A percentile compares a stretch with the other conserved stretches of the same genome.
phyloP scores from a whole-genome alignment of 1,140 invertebrate genomes.

The Heliconius congener region DNA sequence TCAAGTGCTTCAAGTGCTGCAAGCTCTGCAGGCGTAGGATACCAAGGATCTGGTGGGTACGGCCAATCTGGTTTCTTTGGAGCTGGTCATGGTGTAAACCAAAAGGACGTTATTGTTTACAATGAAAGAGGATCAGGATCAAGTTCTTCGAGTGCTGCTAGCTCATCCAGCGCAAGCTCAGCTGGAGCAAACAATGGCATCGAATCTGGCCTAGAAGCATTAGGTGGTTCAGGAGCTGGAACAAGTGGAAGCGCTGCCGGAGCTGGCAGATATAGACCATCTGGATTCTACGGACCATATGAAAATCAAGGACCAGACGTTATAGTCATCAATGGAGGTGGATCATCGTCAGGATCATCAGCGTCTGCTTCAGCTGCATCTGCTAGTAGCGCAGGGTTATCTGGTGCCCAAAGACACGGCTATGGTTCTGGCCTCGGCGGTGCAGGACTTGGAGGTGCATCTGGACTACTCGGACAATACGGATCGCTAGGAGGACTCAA shows the following conservation, averaged over 20 bases:
- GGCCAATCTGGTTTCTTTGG: neutral
- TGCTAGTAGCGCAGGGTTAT: conserved; percentile 10
- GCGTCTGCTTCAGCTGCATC: conserved; percentile 6
- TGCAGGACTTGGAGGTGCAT: neutral
- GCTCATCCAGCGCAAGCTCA: neutral
- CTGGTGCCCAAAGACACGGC: conserved; percentile 2
- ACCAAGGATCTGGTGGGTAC: too few relatives aligned
- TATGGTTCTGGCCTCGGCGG: neutral
- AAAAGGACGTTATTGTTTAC: neutral
- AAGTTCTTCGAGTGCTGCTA: neutral
- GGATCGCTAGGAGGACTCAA: conserved; percentile 3
- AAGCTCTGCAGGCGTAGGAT: neutral
- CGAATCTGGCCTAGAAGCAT: neutral
- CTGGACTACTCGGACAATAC: neutral
- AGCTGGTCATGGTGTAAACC: neutral
- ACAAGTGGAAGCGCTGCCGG: neutral
- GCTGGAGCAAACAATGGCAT: neutral
- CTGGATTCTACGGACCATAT: neutral
- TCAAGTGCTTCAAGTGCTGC: conserved; percentile 7
- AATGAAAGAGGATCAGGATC: too few relatives aligned
- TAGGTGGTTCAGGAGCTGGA: neutral
- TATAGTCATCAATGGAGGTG: conserved; percentile 8
- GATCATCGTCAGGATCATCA: neutral
- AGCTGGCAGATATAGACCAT: neutral
- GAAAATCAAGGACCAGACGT: neutral